Percentiles rank a stretch among this genome's conserved stretches.
phyloP scores from a whole-genome alignment of 2,888 invertebrate genomes.

The Caenorhabditis sp. region DNA sequence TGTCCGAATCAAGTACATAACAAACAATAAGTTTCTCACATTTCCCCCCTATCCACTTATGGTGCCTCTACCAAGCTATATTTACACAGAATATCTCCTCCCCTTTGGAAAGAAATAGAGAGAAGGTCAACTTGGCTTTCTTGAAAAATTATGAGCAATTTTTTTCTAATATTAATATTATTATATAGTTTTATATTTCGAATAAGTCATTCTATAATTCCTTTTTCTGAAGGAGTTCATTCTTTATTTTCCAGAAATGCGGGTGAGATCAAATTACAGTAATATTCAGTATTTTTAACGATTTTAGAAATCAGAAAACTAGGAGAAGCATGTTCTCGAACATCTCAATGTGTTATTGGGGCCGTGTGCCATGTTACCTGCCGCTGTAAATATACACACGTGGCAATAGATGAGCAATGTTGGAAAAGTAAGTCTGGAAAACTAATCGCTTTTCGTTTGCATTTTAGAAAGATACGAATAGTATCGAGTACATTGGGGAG shows the following conservation, averaged over 20 bases:
- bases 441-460: no score
- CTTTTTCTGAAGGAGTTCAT: conserved; percentile 36
- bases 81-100: not conserved
- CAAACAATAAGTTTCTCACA: conserved; percentile 2
- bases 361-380: conserved; percentile 57
- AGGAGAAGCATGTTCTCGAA: conserved; percentile 48
- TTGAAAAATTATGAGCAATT: not conserved
- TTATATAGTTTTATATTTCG: not conserved
- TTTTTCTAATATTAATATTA: not conserved
- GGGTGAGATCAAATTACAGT: not conserved
- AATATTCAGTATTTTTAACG: not conserved
- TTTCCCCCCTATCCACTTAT: not conserved
- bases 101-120: not conserved
- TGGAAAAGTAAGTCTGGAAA: conserved; percentile 56
- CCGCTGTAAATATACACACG: conserved; percentile 50
- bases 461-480: no score
- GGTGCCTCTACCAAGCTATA: not conserved
- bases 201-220: conserved; percentile 13
- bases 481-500: no score
- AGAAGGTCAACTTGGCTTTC: not conserved
- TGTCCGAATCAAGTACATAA: conserved; percentile 1
- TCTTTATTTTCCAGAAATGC: conserved; percentile 32
- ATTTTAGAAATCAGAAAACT: conserved; percentile 40
- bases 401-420: conserved; percentile 55
- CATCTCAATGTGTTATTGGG: conserved; percentile 56